Conservation (phyloP, 2,888 invertebrate genomes). For the Trypoxylon attenuatum region DNA sequence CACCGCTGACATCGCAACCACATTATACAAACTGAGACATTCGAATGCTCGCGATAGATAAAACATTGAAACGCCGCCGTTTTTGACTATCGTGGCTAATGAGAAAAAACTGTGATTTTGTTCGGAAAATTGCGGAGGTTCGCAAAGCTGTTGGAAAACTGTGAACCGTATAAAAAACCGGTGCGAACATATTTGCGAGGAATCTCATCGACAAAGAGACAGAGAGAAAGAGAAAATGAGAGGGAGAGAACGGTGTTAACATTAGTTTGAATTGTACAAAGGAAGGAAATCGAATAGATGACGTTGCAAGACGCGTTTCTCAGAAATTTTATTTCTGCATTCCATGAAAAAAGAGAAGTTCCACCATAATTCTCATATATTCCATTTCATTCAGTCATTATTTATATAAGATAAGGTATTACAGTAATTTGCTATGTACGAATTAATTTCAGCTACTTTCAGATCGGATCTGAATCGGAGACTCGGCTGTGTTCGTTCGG, state of each 20-base stretch:
- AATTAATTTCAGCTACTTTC: slow-evolving; percentile 63
- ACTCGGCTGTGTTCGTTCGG: slow-evolving; percentile 21
- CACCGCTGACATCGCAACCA: too few relatives aligned
- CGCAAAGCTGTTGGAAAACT: too few relatives aligned
- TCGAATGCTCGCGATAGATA: too few relatives aligned
- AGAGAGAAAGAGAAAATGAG: slow-evolving; percentile 33
- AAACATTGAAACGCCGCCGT: too few relatives aligned
- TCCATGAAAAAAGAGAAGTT: slow-evolving; percentile 56
- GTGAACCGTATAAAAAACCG: too few relatives aligned
- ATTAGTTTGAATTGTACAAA: slow-evolving; percentile 34
- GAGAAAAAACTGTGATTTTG: too few relatives aligned
- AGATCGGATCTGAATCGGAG: slow-evolving; percentile 62
- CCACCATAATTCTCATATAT: slow-evolving; percentile 64
- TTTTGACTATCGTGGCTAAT: too few relatives aligned
- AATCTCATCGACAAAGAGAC: slow-evolving; percentile 3
- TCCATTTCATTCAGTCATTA: slow-evolving; percentile 67
- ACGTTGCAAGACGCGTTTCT: slow-evolving; percentile 48
- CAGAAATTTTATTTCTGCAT: slow-evolving; percentile 61
- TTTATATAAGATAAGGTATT: slow-evolving; percentile 66
- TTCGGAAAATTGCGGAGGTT: too few relatives aligned
- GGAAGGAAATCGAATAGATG: slow-evolving; percentile 47
- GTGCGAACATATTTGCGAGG: too few relatives aligned
- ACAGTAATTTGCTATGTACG: slow-evolving; percentile 67
- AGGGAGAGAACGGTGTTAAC: slow-evolving; percentile 17
- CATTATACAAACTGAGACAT: too few relatives aligned